Percentiles rank a stretch among this genome's conserved stretches.
phyloP scores from a whole-genome alignment of 2,113 vertebrate species.

The Noturus placidus region DNA sequence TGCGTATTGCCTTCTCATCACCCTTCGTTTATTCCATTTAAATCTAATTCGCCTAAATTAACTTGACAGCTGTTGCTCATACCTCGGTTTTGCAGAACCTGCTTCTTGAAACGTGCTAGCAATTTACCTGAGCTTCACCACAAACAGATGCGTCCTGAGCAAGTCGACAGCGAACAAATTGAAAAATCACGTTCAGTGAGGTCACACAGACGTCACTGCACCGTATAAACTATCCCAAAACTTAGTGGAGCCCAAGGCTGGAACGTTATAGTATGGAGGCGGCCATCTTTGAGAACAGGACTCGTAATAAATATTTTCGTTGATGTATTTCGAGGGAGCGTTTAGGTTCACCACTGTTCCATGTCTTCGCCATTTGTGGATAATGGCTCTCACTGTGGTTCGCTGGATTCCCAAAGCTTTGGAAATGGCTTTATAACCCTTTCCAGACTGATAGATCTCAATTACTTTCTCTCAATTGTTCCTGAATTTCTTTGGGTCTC shows the following conservation, averaged over 20 bases:
- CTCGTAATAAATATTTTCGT: not conserved
- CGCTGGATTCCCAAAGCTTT: too few species aligned
- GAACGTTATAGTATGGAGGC: not conserved
- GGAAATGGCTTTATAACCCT: too few species aligned
- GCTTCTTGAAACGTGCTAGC: not conserved
- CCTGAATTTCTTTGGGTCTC: too few species aligned
- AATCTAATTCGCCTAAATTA: not conserved
- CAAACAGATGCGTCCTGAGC: not conserved
- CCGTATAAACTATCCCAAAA: not conserved
- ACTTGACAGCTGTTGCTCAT: not conserved
- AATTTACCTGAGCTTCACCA: constrained; percentile 1
- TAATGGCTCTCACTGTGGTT: too few species aligned
- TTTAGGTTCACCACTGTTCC: too few species aligned
- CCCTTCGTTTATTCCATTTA: not conserved
- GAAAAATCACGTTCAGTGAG: not conserved
- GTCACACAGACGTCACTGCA: not conserved
- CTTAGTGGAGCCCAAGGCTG: not conserved
- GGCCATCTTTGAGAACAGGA: not conserved
- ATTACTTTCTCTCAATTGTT: too few species aligned
- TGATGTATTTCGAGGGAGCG: too few species aligned
- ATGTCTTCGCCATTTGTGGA: too few species aligned
- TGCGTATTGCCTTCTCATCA: not conserved
- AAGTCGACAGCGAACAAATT: not conserved
- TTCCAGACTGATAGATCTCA: too few species aligned
- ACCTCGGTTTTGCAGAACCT: not conserved